These are phyloP conservation scores for Cataglyphis rosenhaueri DNA, from an alignment of 2,888 invertebrate genomes.

Conservation along the genomic window DNA sequence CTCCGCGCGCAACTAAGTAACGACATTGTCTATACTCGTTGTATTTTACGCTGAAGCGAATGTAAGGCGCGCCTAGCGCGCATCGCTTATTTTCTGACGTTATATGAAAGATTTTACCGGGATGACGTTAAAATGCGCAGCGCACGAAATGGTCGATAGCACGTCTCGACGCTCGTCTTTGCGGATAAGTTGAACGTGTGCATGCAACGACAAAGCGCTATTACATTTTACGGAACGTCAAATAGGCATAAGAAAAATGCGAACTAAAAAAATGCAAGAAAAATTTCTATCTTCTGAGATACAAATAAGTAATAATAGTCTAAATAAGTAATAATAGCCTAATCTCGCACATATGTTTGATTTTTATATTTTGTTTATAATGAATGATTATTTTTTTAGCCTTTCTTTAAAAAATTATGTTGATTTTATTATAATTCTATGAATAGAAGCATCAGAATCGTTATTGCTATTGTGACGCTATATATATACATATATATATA, in stretches of 20 bases:
- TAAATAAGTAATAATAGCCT: neutral
- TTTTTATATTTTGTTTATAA: constrained; percentile 1
- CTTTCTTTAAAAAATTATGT: neutral
- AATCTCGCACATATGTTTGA: neutral
- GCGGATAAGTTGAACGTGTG: constrained; percentile 36
- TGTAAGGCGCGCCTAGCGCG: constrained; percentile 54
- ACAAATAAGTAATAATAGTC: neutral
- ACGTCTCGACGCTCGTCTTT: constrained; percentile 43
- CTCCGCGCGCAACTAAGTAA: constrained; percentile 73
- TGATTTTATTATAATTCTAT: neutral
- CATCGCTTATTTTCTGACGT: neutral
- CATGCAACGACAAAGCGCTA: constrained; percentile 25
- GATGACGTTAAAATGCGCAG: constrained; percentile 27
- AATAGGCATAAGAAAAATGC: constrained; percentile 1
- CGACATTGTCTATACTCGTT: constrained; percentile 68
- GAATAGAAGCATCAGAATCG: neutral
- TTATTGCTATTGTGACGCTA: neutral
- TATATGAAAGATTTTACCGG: constrained; percentile 32
- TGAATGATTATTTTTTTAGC: neutral
- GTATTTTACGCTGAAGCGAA: constrained; percentile 68
- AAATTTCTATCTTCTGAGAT: neutral
- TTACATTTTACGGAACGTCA: constrained; percentile 10
- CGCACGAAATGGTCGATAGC: constrained; percentile 32
- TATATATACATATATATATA: neutral
- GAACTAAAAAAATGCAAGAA: constrained; percentile 1